Base-by-base conservation (phyloP, 1,140 invertebrate genomes). In the Rhyzopertha dominica region DNA sequence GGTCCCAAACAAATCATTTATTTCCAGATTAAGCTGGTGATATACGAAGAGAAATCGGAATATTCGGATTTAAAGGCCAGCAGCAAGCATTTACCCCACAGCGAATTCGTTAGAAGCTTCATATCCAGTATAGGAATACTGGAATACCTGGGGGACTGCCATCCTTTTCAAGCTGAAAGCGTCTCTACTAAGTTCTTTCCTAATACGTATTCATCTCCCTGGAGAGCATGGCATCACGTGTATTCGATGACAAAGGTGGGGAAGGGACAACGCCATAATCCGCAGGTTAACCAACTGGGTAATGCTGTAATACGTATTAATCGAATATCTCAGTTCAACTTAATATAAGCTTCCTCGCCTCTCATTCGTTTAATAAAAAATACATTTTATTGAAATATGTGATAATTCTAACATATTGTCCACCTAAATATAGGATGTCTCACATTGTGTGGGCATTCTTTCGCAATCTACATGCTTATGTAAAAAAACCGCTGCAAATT, bases 161-260 rank as follows among this genome's bases (percentile, higher is more conserved):
- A 26, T 12, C 45, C 47, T 12, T 61, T 58, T 43, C 29, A 41
- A 3, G 36, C 47, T 12, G 61, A 66, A 45, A 53, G 44, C 12
- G 46, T 36, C 8, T 51, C 42, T 14, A 2, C 45, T 4, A 38
- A 29, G 7, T 64, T 39, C 38, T 29, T 30, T 7, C 51, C 58
- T 3, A 52, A 19, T n/a, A 54, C 52, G 0, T 32, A 20, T 0
- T 31, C 31, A 10, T 12, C 37, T 1, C 28, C 48, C 1, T 66
- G 63, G 63, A 52, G 49, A 49, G 59, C 59, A 0, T 66, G 62
- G 62, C 56, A 63, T 47, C 63, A 64, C 31, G 44, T 66, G 25
- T 66, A 66, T 25, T 59, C 60, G 2, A 44, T 48, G 16, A 49
- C 58, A 25, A 56, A 59, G 32, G 51, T 53, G 13, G 51, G 45